A percentile compares a stretch with the other conserved stretches of the same genome.
Conservation (phyloP, 2,113 vertebrate species). For the Philantomba maxwellii region DNA sequence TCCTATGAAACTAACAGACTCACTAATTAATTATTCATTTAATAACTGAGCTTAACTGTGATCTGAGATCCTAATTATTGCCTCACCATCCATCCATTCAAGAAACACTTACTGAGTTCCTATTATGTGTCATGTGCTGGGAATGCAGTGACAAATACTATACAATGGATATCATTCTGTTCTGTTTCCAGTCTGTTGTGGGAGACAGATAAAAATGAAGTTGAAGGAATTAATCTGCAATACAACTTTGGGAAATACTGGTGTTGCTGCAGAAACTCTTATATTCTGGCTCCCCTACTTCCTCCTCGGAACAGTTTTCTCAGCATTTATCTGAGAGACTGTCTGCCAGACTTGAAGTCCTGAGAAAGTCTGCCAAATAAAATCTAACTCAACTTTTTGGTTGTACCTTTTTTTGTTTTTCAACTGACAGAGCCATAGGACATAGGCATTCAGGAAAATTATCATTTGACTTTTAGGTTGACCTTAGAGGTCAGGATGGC, state of each 20-base stretch:
- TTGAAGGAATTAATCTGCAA: not conserved
- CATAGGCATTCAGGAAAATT: not conserved
- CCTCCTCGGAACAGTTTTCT: not conserved
- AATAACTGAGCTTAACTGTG: constrained; percentile 6
- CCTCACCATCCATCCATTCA: not conserved
- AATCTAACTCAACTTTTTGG: not conserved
- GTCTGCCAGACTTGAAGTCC: not conserved
- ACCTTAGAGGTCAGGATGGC: not conserved
- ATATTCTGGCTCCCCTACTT: not conserved
- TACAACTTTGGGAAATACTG: not conserved
- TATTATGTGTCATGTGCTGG: not conserved
- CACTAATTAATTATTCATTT: not conserved
- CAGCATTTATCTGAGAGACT: not conserved
- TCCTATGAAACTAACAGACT: not conserved
- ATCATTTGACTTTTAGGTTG: not conserved
- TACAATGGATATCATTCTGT: not conserved
- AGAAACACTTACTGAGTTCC: not conserved
- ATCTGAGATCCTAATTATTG: not conserved
- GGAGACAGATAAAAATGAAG: not conserved
- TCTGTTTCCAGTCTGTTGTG: not conserved
- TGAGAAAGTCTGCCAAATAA: not conserved
- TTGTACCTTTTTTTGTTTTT: not conserved
- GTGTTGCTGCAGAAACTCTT: not conserved
- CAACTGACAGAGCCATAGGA: not conserved
- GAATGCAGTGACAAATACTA: not conserved